Evolutionary conservation across 1,140 invertebrate genomes (phyloP).

Genomic region (Rhyacophila brunnea): DNA sequence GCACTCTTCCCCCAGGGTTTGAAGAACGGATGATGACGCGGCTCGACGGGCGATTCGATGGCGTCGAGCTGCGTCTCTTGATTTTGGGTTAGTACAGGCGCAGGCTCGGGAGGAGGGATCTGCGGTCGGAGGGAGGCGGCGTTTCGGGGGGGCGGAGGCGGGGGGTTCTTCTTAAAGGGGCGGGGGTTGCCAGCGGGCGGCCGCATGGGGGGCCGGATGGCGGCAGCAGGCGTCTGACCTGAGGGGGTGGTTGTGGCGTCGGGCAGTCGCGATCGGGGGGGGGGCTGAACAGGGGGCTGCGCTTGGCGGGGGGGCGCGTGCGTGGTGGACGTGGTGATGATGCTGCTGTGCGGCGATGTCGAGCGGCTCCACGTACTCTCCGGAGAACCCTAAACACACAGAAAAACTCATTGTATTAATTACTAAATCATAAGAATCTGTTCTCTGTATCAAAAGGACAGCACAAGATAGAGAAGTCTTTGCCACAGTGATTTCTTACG

Average conservation of each 20-base stretch:
- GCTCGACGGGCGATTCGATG: too few species aligned
- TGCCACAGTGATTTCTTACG: too few species aligned
- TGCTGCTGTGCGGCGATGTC: slow-evolving; percentile 43
- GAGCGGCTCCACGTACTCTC: slow-evolving; percentile 59
- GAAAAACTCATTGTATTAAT: too few species aligned
- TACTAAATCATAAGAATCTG: too few species aligned
- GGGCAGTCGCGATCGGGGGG: slow-evolving; percentile 37
- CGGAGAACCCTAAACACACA: slow-evolving; percentile 50
- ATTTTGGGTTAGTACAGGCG: too few species aligned
- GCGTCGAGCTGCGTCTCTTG: too few species aligned
- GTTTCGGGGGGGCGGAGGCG: slow-evolving; percentile 35
- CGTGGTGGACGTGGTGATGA: slow-evolving; percentile 23
- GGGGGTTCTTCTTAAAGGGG: slow-evolving; percentile 2
- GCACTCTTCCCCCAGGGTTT: slow-evolving; percentile 69
- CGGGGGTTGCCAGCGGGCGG: slow-evolving; percentile 7
- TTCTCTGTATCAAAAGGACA: too few species aligned
- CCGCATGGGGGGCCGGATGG: slow-evolving; percentile 38
- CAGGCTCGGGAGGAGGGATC: neutral
- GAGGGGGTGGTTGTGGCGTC: slow-evolving; percentile 4
- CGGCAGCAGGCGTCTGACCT: slow-evolving; percentile 24
- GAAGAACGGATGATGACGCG: slow-evolving; percentile 10
- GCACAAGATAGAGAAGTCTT: too few species aligned
- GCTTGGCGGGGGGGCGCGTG: neutral
- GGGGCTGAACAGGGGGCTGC: slow-evolving; percentile 12
- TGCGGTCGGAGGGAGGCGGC: slow-evolving; percentile 5